Base-by-base conservation (phyloP, 2,113 vertebrate species). In the Epinephelus lanceolatus region DNA sequence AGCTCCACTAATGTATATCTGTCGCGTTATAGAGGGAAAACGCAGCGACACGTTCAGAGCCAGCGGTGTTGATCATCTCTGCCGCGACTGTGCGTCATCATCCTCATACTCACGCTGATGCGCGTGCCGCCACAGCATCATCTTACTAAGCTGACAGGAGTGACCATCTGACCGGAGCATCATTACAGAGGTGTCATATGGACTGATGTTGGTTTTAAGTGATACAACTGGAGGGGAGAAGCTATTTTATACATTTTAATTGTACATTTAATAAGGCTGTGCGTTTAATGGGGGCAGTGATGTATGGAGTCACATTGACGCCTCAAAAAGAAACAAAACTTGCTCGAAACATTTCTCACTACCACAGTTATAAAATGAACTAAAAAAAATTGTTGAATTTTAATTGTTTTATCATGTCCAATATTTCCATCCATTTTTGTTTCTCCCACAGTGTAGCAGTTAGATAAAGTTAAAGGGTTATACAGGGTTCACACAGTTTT, bases 81-180 rank as follows among this genome's bases (percentile, higher is more conserved):
- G 68, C 71, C 83, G 80, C 86, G 19, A 42, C 79, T 33, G 68
- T 86, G 87, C 91, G 89, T 92, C 91, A 88, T 30, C 80, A 15
- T 33, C 8, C 27, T 68, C 72, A 62, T 79, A 86, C 91, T 62
- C n/a, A 18, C 62, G 85, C 49, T 61, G 45, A 8, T 59, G 68
- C 72, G 80, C 59, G 49, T 49, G 86, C 73, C 2, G 59, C 74
- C 40, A 45, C 85, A 45, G 81, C 86, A 42, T 66, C 85, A 33
- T 27, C 3, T 19, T 21, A 17, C 51, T 19, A 19, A 15, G 9
- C 8, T n/a, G 56, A 37, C 53, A 1, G 33, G 0, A 6, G 19
- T 9, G 33, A 47, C 42, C 53, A 37, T 23, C 10, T 9, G 37
- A 47, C 42, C 53, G 49, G 45, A 37, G 13, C 68, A 60, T 53